Evolutionary conservation across 2,113 vertebrate species (phyloP).

Genomic region (Terrapene triunguis): DNA sequence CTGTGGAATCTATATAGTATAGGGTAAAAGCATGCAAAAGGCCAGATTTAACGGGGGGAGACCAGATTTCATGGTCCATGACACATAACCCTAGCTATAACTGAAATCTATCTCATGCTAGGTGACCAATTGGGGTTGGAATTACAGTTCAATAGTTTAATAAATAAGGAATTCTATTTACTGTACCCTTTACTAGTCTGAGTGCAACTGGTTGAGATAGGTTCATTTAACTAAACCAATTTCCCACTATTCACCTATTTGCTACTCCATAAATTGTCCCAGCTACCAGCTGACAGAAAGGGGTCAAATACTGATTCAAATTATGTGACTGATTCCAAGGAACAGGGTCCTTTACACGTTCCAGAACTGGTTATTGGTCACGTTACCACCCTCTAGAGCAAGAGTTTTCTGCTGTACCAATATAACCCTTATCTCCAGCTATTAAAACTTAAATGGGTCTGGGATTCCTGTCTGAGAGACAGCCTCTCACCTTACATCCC

Average conservation of each 20-base stretch:
- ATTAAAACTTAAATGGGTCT: not conserved
- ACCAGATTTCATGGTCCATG: too few relatives aligned
- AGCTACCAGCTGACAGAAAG: not conserved
- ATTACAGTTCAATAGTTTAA: conserved; percentile 31
- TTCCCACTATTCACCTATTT: not conserved
- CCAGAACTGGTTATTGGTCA: not conserved
- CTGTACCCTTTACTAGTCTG: conserved; percentile 15
- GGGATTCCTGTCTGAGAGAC: not conserved
- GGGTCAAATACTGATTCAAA: not conserved
- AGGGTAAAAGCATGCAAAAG: too few relatives aligned
- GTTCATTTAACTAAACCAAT: not conserved
- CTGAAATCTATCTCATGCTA: conserved; percentile 62
- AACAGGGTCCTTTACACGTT: too few relatives aligned
- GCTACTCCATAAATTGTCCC: too few relatives aligned
- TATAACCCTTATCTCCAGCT: not conserved
- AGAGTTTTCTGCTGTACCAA: not conserved
- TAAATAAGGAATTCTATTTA: conserved; percentile 39
- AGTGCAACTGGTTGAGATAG: not conserved
- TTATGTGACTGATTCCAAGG: too few relatives aligned
- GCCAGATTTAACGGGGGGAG: too few relatives aligned
- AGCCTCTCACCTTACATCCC: not conserved
- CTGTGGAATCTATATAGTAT: too few relatives aligned
- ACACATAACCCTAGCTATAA: not conserved
- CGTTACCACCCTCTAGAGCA: not conserved
- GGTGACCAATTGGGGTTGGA: conserved; percentile 64